Base-by-base conservation (phyloP, 2,797 vertebrate genomes). In the Strix occidentalis region DNA sequence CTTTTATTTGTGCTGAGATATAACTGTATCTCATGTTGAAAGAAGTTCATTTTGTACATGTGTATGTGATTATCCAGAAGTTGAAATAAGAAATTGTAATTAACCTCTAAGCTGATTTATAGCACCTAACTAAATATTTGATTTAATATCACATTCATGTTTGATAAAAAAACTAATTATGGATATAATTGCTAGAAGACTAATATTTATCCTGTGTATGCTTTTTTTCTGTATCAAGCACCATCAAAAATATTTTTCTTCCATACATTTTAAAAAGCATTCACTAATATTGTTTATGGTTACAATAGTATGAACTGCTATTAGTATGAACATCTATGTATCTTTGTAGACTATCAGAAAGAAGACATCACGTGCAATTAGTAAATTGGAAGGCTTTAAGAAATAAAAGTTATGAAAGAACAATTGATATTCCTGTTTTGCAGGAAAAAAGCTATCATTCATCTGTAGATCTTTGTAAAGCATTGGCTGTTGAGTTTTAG, bases 271-370 rank as follows among this genome's bases (percentile, higher is more conserved):
- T 64, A 16, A 39, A 54, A 84, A 65, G 3, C 11, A 35, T 33
- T 87, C 13, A 20, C 5, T 54, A 17, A 20, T 35, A 74, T 75
- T 33, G 1, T 50, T 86, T 70, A 8, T 3, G 63, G 6, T 31
- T 75, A n/a, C 3, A 2, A 37, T 18, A 51, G 8, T 11, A 20
- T 46, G 45, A 2, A 45, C 8, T 70, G 20, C 18, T 77, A 0
- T 51, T 66, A 16, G 31, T 21, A 28, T 2, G 8, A 46, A 54
- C 3, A 21, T 48, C 16, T 60, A 0, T 45, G 5, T 60, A 7
- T 12, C 21, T 77, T 3, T 72, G 29, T 72, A 26, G 13, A 43
- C 7, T 65, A 28, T 77, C 12, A 48, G 51, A 76, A 78, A 70
- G 23, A 41, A 65, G 33, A 35, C 7, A 37, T 35, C 3, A 8